phyloP scores from a whole-genome alignment of 2,797 vertebrate species.

The Arnoldichthys spilopterus region DNA sequence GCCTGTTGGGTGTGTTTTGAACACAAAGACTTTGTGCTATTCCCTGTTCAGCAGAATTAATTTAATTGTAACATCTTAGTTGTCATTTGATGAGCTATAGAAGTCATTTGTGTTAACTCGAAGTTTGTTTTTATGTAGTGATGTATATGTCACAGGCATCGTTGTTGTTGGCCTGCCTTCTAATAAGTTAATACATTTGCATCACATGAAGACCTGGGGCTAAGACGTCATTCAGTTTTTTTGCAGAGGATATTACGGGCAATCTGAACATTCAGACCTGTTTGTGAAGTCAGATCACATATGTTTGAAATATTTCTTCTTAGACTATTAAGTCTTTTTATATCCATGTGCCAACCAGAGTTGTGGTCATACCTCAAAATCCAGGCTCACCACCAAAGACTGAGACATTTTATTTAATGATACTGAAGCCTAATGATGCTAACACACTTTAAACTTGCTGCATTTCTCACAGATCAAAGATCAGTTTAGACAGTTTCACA shows the following conservation, averaged over 20 bases:
- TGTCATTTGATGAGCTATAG: not conserved
- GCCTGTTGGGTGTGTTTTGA: slow-evolving; percentile 10
- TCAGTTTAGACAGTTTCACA: not conserved
- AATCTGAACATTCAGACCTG: too few relatives aligned
- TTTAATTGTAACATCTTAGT: not conserved
- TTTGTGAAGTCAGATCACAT: not conserved
- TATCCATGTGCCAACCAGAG: not conserved
- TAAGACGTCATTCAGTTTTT: not conserved
- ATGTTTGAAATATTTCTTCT: not conserved
- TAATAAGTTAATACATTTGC: not conserved
- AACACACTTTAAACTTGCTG: not conserved
- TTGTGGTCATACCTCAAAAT: not conserved
- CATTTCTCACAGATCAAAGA: not conserved
- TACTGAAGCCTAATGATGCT: not conserved
- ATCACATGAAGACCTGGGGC: not conserved
- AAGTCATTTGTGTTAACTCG: not conserved
- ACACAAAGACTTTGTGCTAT: not conserved
- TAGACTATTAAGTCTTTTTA: not conserved
- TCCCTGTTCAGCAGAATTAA: not conserved
- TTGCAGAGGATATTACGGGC: not conserved
- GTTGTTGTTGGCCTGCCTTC: not conserved
- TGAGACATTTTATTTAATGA: not conserved
- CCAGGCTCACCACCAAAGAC: not conserved
- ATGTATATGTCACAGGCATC: not conserved
- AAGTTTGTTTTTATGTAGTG: not conserved